Conservation (phyloP, 2,113 vertebrate genomes). For the Phyllostomus discolor region DNA sequence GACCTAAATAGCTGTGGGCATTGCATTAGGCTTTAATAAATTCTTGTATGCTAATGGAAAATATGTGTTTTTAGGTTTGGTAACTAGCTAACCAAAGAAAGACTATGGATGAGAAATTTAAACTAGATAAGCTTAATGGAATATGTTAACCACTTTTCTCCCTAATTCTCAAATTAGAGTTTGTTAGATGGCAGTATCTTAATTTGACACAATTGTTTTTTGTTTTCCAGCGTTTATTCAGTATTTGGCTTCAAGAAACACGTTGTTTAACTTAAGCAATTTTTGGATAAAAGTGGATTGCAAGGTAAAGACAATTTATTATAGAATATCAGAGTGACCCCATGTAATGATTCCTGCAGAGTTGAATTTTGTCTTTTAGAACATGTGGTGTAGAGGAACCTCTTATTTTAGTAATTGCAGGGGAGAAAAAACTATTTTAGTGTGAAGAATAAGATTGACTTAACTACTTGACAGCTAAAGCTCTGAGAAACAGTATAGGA, state of each 20-base stretch:
- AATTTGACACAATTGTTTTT: slow-evolving; percentile 51
- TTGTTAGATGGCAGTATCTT: slow-evolving; percentile 25
- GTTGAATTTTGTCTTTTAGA: slow-evolving; percentile 5
- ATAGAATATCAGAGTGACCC: not conserved
- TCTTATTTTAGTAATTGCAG: not conserved
- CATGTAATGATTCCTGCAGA: not conserved
- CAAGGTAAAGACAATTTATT: slow-evolving; percentile 86
- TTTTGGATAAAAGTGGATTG: slow-evolving; percentile 99
- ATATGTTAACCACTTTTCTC: slow-evolving; percentile 18
- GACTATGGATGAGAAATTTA: slow-evolving; percentile 44
- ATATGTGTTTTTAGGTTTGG: not conserved
- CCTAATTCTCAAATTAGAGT: slow-evolving; percentile 14
- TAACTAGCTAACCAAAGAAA: not conserved
- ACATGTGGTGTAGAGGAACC: not conserved
- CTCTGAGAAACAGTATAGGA: not conserved
- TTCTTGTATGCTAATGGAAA: slow-evolving; percentile 8
- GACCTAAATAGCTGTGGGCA: not conserved
- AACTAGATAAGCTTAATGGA: not conserved
- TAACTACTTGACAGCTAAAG: not conserved
- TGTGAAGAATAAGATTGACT: not conserved
- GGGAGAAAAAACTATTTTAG: not conserved
- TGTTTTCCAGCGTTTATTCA: slow-evolving; percentile 91
- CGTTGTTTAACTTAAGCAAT: slow-evolving; percentile 98
- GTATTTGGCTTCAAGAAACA: slow-evolving; percentile 98
- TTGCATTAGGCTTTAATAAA: slow-evolving; percentile 20